Percentiles rank a stretch among this genome's conserved stretches.
These are phyloP conservation scores for Monochamus saltuarius DNA, from an alignment of 1,140 invertebrate genomes.

Conservation along the genomic window DNA sequence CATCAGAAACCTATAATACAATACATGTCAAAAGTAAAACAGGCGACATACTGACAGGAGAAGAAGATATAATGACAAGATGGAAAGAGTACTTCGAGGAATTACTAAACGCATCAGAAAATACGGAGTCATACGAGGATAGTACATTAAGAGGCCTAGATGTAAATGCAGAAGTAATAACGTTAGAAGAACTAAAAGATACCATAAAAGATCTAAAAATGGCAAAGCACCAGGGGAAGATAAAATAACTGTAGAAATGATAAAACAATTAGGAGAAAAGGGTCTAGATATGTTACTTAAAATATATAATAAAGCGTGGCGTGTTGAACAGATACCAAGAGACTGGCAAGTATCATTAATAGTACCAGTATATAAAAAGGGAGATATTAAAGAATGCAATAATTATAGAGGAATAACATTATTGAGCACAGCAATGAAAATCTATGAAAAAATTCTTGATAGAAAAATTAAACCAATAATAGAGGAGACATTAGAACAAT, in stretches of 20 bases:
- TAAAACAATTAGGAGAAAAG: not conserved
- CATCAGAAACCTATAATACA: not conserved
- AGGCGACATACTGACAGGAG: not conserved
- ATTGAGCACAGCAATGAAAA: too few relatives aligned
- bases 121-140: too few relatives aligned
- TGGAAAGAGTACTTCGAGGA: too few relatives aligned
- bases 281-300: too few relatives aligned
- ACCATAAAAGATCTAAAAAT: not conserved
- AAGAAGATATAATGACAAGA: not conserved
- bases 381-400: not conserved
- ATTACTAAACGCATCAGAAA: too few relatives aligned
- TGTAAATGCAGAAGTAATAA: too few relatives aligned
- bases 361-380: not conserved
- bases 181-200: too few relatives aligned
- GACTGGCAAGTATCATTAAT: not conserved
- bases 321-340: not conserved
- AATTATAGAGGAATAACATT: too few relatives aligned
- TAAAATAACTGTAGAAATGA: constrained; percentile 4
- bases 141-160: too few relatives aligned
- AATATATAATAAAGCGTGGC: not conserved
- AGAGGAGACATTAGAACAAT: not conserved
- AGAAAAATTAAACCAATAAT: too few relatives aligned
- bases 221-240: not conserved
- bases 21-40: not conserved
- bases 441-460: too few relatives aligned